Evolutionary conservation across 2,888 invertebrate genomes (phyloP).

Genomic region (Ischnura elegans): DNA sequence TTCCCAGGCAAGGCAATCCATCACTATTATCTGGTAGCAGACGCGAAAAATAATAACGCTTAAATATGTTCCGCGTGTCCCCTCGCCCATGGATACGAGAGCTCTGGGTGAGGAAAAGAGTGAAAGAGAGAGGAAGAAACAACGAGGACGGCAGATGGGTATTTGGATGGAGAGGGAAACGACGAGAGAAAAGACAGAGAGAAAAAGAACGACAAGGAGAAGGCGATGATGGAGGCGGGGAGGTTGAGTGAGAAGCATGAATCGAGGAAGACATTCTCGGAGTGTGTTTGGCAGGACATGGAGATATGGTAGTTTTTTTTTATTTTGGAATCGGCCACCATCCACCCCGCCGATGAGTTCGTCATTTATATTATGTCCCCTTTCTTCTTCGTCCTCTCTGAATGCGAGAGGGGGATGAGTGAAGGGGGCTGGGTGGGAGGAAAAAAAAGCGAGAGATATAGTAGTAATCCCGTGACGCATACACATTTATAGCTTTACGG

Average conservation of each 20-base stretch:
- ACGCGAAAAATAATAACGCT: slow-evolving; percentile 69
- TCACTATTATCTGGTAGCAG: slow-evolving; percentile 68
- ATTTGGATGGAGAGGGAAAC: background rate
- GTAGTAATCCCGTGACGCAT: background rate
- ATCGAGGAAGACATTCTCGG: background rate
- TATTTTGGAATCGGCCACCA: too few relatives aligned
- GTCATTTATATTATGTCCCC: too few relatives aligned
- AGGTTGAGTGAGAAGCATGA: background rate
- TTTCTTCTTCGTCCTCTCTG: too few relatives aligned
- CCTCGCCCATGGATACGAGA: slow-evolving; percentile 17
- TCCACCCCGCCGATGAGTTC: too few relatives aligned
- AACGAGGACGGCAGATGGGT: background rate
- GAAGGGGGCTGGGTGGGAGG: too few relatives aligned
- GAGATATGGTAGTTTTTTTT: background rate
- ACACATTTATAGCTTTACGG: slow-evolving; percentile 12
- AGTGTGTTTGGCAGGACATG: background rate
- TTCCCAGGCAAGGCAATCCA: slow-evolving; percentile 68
- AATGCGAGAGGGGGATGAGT: background rate
- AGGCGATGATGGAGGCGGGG: background rate
- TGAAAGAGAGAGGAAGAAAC: background rate
- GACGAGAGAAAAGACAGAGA: background rate
- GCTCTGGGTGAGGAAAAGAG: background rate
- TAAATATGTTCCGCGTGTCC: slow-evolving; percentile 68
- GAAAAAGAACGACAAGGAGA: background rate
- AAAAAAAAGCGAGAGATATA: background rate